Evolutionary conservation across 2,113 vertebrate species (phyloP).

Genomic region (Columba janthina): DNA sequence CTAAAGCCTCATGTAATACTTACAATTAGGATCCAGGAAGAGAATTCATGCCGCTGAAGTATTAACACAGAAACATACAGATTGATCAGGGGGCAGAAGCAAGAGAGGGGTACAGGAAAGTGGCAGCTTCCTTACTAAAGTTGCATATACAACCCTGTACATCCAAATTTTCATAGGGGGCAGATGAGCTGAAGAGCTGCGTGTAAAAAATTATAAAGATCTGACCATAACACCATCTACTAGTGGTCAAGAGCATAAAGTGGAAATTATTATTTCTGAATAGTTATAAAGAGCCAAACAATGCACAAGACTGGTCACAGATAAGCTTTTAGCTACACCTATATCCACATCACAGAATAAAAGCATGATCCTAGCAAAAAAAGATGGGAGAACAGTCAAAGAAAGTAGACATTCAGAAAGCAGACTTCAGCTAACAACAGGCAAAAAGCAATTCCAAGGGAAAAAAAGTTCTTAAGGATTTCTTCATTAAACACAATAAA

Average conservation of each 20-base stretch:
- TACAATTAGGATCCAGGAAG: neutral
- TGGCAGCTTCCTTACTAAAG: neutral
- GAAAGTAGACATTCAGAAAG: neutral
- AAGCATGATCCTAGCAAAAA: neutral
- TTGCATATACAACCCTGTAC: neutral
- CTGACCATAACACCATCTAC: neutral
- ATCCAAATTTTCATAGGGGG: neutral
- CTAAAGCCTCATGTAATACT: neutral
- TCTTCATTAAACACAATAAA: neutral
- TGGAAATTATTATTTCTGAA: neutral
- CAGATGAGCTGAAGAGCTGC: neutral
- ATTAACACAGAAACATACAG: neutral
- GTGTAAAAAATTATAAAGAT: neutral
- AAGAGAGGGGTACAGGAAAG: neutral
- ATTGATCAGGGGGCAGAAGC: neutral
- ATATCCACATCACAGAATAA: neutral
- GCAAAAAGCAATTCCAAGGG: neutral
- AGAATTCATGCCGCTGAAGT: neutral
- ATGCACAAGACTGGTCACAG: neutral
- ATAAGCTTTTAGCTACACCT: neutral
- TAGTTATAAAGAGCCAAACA: neutral
- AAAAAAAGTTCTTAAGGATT: neutral
- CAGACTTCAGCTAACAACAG: neutral
- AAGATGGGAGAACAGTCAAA: neutral
- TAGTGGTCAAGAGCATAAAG: neutral